Conservation (phyloP, 2,888 invertebrate species). For the Philopedon plagiatum region DNA sequence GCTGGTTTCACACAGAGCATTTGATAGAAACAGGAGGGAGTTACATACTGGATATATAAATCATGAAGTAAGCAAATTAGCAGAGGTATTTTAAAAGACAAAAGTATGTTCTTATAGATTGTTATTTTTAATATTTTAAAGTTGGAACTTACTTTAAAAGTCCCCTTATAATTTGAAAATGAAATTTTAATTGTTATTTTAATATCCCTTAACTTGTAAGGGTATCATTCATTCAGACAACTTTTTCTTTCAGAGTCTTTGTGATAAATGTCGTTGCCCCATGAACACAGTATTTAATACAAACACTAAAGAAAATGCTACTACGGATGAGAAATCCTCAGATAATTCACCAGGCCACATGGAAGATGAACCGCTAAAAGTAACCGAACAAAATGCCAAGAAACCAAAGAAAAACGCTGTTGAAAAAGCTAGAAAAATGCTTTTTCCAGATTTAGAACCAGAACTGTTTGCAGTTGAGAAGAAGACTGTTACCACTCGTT, state of each 20-base stretch:
- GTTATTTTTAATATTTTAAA: too few species aligned
- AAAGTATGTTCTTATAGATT: too few species aligned
- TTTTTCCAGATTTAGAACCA: constrained; percentile 14
- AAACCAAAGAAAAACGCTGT: background rate
- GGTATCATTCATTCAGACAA: too few species aligned
- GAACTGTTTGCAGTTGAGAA: constrained; percentile 5
- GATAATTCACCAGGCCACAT: background rate
- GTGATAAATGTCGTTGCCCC: constrained; percentile 25
- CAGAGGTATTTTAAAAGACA: too few species aligned
- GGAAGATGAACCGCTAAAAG: background rate
- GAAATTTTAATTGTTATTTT: too few species aligned
- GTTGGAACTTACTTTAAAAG: too few species aligned
- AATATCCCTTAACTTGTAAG: too few species aligned
- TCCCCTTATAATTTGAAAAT: too few species aligned
- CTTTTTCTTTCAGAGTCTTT: constrained; percentile 10
- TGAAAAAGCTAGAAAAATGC: background rate
- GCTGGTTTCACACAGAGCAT: constrained; percentile 59
- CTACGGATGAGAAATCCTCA: background rate
- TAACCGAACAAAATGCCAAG: constrained; percentile 4
- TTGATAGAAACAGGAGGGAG: constrained; percentile 59
- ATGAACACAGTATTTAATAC: background rate
- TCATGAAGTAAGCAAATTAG: constrained; percentile 3
- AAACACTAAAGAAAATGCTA: background rate
- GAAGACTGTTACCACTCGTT: background rate
- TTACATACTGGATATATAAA: constrained; percentile 35